Evolutionary conservation across 2,113 vertebrate species (phyloP), one percentile per base, ranked within the genome.

Genomic region (Cervus canadensis): DNA sequence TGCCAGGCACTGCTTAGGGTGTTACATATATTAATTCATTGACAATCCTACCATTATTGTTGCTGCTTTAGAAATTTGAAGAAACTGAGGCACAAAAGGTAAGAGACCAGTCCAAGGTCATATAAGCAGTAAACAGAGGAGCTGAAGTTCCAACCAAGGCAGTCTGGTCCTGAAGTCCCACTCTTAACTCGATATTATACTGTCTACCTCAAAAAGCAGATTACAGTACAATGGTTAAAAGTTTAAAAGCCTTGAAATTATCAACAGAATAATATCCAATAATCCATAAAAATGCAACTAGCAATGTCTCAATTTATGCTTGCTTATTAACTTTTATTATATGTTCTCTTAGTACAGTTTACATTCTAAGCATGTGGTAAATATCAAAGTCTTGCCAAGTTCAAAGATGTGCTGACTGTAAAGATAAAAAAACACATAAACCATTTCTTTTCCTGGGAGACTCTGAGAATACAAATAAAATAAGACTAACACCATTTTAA

Each of bases 301-400:
- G 15, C 76, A 93, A 95, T 74, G 11, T 84, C 96, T 52, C 15
- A 78, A 87, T 91, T 89, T 87, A 33, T 71, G 62, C 59, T n/a
- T 88, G 43, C 43, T 86, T 87, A 93, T 78, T 23, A 89, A 92
- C 45, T 92, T 90, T 86, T 54, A 93, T 25, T 86, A 12, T 43
- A 94, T 54, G 71, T 92, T 91, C 89, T 93, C 67, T 95, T 57
- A 93, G 28, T 94, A 84, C 26, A 91, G 30, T 91, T 97, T 91
- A 84, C 89, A 59, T 94, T 93, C 78, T 85, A 91, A 87, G 67
- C 43, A 76, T 83, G 26, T 85, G 71, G 43, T 59, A 89, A 92
- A 82, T 82, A 79, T 89, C 45, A 84, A 96, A 96, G 36, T 60
- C 45, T 97, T 12, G 28, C 54, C 48, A 94, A 88, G 25, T 92